phyloP scores from a whole-genome alignment of 30 jellyfish, hydroid and myxozoan genomes.

The Euphysa ruthae region DNA sequence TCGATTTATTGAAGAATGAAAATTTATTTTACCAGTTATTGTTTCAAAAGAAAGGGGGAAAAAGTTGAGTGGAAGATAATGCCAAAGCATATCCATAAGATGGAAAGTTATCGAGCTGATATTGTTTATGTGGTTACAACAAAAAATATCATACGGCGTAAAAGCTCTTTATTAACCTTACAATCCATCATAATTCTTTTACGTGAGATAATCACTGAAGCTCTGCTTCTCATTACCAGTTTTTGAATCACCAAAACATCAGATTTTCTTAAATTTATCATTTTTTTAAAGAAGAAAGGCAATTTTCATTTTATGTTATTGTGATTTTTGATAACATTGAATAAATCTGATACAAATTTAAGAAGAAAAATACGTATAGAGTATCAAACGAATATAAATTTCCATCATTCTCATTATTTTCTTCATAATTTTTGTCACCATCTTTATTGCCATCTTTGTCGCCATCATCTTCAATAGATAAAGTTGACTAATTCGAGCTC shows the following conservation, averaged over 20 bases:
- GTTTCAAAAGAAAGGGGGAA: conserved; percentile 12
- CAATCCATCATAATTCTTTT: background rate
- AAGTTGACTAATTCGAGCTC: too few relatives aligned
- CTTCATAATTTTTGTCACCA: too few relatives aligned
- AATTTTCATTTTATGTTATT: too few relatives aligned
- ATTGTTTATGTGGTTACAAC: background rate
- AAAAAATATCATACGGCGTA: conserved; percentile 8
- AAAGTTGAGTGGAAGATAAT: conserved; percentile 5
- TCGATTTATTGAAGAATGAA: conserved; percentile 12
- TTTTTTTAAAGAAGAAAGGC: background rate
- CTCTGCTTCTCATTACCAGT: background rate
- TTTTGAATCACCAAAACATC: background rate
- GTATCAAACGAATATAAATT: too few relatives aligned
- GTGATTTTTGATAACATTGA: too few relatives aligned
- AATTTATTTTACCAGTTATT: conserved; percentile 4
- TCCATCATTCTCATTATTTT: too few relatives aligned
- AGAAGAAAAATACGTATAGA: too few relatives aligned
- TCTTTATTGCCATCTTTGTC: too few relatives aligned
- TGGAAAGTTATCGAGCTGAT: conserved; percentile 18
- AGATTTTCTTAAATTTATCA: background rate
- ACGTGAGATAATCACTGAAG: conserved; percentile 11
- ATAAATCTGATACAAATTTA: too few relatives aligned
- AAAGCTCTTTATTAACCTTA: background rate
- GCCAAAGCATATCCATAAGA: conserved; percentile 17
- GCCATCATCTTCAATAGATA: too few relatives aligned